Percentiles rank a stretch among this genome's conserved stretches.
Conservation (phyloP, 2,113 vertebrate genomes). For the Oncorhynchus kisutch region DNA sequence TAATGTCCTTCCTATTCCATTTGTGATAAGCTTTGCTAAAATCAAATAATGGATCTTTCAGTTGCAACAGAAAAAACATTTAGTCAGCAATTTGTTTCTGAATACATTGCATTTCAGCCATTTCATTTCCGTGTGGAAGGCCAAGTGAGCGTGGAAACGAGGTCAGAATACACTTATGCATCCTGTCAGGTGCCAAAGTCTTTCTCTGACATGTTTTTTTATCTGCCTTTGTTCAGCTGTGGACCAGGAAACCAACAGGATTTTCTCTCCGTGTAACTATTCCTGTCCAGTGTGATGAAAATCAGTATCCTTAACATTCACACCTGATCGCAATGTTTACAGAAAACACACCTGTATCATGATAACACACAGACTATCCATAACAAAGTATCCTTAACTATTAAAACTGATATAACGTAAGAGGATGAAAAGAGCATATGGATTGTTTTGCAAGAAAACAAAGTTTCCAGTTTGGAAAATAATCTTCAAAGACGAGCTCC, state of each 20-base stretch:
- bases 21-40: no score
- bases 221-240: constrained; percentile 12
- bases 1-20: no score
- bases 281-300: not conserved
- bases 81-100: not conserved
- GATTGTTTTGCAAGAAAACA: not conserved
- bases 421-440: not conserved
- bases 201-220: constrained; percentile 2
- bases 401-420: not conserved
- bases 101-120: not conserved
- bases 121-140: constrained; percentile 10
- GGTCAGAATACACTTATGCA: constrained; percentile 19
- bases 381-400: not conserved
- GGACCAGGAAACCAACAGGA: constrained; percentile 17
- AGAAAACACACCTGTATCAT: not conserved
- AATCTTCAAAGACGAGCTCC: not conserved
- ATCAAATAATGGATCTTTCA: not conserved
- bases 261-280: not conserved
- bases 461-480: not conserved
- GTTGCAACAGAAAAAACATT: not conserved
- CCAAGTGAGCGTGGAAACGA: constrained; percentile 16
- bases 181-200: constrained; percentile 23
- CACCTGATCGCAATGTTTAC: no score
- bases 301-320: not conserved
- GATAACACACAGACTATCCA: not conserved